phyloP scores from a whole-genome alignment of 2,113 vertebrate species.

The Pithys albifrons region DNA sequence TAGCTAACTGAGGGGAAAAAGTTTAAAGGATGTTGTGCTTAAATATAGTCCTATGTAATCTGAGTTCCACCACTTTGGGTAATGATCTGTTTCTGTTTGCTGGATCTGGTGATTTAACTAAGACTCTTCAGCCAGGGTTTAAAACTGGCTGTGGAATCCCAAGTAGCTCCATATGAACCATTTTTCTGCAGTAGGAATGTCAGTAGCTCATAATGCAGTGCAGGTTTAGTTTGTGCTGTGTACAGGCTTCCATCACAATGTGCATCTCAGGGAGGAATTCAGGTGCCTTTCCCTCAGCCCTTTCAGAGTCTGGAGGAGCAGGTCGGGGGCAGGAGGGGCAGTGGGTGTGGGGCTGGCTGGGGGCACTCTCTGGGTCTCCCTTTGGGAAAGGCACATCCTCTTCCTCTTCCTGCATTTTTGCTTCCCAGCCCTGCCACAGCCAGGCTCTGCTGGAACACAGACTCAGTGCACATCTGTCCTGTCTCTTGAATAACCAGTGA shows the following conservation, averaged over 20 bases:
- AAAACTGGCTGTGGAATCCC: neutral
- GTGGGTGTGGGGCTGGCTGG: neutral
- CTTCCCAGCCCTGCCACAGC: neutral
- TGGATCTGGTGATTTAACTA: slow-evolving; percentile 14
- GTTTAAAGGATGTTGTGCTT: slow-evolving; percentile 26
- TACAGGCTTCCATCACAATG: neutral
- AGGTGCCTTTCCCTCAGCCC: neutral
- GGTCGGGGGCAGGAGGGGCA: neutral
- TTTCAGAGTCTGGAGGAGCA: neutral
- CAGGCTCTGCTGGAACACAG: neutral
- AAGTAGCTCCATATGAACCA: neutral
- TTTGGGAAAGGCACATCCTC: neutral
- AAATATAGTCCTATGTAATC: slow-evolving; percentile 52
- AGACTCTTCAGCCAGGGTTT: neutral
- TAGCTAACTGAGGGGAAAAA: slow-evolving; percentile 18
- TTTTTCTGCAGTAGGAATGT: neutral
- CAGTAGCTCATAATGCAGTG: neutral
- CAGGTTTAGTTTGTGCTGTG: neutral
- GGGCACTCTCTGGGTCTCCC: neutral
- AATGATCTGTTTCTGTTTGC: slow-evolving; percentile 40
- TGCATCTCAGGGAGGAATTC: neutral
- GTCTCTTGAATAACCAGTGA: neutral
- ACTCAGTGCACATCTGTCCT: neutral
- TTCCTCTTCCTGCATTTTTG: neutral
- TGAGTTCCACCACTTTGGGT: slow-evolving; percentile 23